Percentiles rank a stretch among this genome's conserved stretches.
phyloP scores from a whole-genome alignment of 2,797 vertebrate genomes.

The Sebastes diploproa region DNA sequence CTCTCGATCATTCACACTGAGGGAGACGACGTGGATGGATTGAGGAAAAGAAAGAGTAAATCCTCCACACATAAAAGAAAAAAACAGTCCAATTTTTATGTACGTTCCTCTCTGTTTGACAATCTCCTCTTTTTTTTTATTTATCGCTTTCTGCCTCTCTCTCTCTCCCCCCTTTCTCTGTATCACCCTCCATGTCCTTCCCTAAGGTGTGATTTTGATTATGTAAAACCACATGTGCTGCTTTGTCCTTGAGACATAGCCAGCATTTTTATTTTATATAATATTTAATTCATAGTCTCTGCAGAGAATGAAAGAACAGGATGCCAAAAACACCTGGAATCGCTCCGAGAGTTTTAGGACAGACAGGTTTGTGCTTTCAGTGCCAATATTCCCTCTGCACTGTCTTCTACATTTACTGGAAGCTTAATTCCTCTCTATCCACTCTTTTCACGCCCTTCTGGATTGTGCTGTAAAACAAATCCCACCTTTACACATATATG shows the following conservation, averaged over 20 bases:
- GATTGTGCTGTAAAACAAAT: background rate
- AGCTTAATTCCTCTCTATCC: background rate
- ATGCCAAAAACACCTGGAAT: conserved; percentile 57
- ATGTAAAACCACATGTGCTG: conserved; percentile 46
- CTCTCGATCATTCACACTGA: conserved; percentile 12
- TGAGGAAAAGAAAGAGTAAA: conserved; percentile 4
- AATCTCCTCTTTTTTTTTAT: background rate
- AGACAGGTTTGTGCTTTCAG: conserved; percentile 19
- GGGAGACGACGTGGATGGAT: background rate
- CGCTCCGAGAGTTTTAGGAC: conserved; percentile 30
- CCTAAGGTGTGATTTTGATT: conserved; percentile 48
- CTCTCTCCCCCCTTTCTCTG: background rate
- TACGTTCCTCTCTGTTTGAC: background rate
- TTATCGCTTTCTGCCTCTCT: background rate
- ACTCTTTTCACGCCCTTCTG: background rate
- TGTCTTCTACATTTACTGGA: background rate
- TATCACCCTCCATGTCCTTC: conserved; percentile 17
- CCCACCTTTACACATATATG: background rate
- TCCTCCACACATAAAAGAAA: background rate
- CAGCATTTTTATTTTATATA: conserved; percentile 55
- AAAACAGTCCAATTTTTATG: background rate
- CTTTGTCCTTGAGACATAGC: conserved; percentile 25
- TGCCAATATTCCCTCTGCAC: background rate
- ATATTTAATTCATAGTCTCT: conserved; percentile 53
- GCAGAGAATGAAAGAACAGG: conserved; percentile 30